These are phyloP conservation scores for Barypeithes pellucidus DNA, from an alignment of 2,888 invertebrate species.

Conservation along the genomic window DNA sequence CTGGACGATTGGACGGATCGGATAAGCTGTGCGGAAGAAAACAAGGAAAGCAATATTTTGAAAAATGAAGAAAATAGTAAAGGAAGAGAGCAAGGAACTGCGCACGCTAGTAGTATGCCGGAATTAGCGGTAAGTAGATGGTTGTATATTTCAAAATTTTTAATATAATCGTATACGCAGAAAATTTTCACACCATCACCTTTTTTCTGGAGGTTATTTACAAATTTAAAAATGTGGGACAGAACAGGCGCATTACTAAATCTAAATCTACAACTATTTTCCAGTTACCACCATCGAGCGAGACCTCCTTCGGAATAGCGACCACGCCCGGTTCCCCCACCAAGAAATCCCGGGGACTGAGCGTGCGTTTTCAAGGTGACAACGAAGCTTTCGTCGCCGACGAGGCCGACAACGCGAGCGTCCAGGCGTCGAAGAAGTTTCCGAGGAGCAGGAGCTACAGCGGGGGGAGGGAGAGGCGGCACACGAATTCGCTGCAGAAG, in stretches of 20 bases:
- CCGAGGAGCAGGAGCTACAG: conserved; percentile 74
- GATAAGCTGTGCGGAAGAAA: conserved; percentile 55
- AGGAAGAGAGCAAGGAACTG: conserved; percentile 62
- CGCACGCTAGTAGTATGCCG: conserved; percentile 77
- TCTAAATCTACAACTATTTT: no score
- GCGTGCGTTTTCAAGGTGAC: conserved; percentile 74
- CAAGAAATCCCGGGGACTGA: conserved; percentile 68
- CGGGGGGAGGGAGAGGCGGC: conserved; percentile 70
- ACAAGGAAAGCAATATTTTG: conserved; percentile 61
- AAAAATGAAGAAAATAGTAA: conserved; percentile 62
- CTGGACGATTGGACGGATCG: conserved; percentile 74
- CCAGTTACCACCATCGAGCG: conserved; percentile 44
- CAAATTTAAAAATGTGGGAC: no score
- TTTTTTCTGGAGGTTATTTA: no score
- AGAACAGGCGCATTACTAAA: no score
- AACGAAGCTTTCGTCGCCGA: conserved; percentile 71
- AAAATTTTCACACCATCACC: no score
- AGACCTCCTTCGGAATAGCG: conserved; percentile 56
- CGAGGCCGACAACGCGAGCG: conserved; percentile 66
- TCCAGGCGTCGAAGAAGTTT: conserved; percentile 66
- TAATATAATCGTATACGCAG: no score
- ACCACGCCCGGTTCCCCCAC: conserved; percentile 69
- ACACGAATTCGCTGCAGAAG: conserved; percentile 65
- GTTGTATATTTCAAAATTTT: no score
- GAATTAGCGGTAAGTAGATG: conserved; percentile 74